phyloP scores from a whole-genome alignment of 2,888 invertebrate genomes.

The Agonum fuliginosum region DNA sequence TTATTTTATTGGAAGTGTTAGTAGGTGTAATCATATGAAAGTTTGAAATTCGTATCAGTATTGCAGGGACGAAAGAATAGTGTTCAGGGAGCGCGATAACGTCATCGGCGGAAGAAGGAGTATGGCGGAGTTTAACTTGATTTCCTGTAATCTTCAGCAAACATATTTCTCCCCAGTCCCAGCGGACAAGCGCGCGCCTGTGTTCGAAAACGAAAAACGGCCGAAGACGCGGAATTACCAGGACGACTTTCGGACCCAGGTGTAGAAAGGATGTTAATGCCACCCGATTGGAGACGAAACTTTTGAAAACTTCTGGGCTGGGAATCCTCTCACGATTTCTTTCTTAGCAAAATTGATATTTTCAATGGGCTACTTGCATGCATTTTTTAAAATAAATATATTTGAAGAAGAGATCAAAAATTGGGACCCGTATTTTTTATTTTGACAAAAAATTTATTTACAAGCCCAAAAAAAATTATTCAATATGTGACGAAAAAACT shows the following conservation, averaged over 20 bases:
- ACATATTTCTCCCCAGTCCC: slow-evolving; percentile 41
- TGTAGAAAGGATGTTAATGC: slow-evolving; percentile 14
- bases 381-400: no score
- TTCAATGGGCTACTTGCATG: no score
- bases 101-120: slow-evolving; percentile 20
- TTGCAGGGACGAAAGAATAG: background rate
- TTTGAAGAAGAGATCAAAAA: no score
- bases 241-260: slow-evolving; percentile 9
- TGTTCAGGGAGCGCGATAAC: slow-evolving; percentile 16
- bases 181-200: background rate
- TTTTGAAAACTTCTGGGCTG: slow-evolving; percentile 23
- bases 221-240: slow-evolving; percentile 16
- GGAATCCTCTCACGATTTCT: no score
- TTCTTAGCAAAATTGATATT: background rate
- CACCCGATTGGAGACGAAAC: slow-evolving; percentile 3
- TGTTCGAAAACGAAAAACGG: slow-evolving; percentile 30
- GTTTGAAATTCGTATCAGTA: slow-evolving; percentile 7
- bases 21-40: background rate
- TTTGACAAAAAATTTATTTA: no score
- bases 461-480: no score
- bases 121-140: slow-evolving; percentile 45
- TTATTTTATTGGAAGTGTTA: background rate
- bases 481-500: no score
- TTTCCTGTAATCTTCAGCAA: slow-evolving; percentile 46
- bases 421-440: no score